phyloP scores from a whole-genome alignment of 1,140 invertebrate genomes.

The Hyles euphorbiae region DNA sequence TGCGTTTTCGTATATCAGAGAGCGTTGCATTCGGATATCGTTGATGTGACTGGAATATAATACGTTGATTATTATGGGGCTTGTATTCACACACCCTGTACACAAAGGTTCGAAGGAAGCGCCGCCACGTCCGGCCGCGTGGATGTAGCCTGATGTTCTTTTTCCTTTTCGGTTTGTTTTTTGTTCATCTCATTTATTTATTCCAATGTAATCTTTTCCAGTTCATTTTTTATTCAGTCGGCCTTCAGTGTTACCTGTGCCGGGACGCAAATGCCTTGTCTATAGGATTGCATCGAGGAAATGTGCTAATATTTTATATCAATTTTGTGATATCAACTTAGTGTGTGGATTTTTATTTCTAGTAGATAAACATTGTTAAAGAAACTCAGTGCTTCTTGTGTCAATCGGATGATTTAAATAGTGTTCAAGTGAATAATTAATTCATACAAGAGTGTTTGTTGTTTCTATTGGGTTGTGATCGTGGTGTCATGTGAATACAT shows the following conservation, averaged over 20 bases:
- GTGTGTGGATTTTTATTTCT: no score
- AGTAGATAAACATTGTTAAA: no score
- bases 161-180: conserved; percentile 70
- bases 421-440: no score
- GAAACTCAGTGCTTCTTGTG: not conserved
- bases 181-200: conserved; percentile 76
- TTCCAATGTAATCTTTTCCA: conserved; percentile 76
- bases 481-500: conserved; percentile 11
- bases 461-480: conserved; percentile 14
- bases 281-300: conserved; percentile 24
- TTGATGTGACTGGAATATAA: conserved; percentile 6
- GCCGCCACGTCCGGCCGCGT: conserved; percentile 73
- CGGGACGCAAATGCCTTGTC: conserved; percentile 58
- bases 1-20: no score
- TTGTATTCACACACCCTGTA: conserved; percentile 46
- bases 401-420: no score
- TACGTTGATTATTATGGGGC: conserved; percentile 7
- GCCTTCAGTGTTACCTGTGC: conserved; percentile 74
- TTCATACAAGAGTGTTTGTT: no score
- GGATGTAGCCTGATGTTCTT: conserved; percentile 72
- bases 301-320: conserved; percentile 27
- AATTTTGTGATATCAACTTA: no score
- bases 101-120: conserved; percentile 61
- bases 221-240: conserved; percentile 75
- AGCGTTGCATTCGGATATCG: no score